Percentiles rank a stretch among this genome's conserved stretches.
Evolutionary conservation across 2,113 vertebrate genomes (phyloP).

Genomic region (Neopipo cinnamomea): DNA sequence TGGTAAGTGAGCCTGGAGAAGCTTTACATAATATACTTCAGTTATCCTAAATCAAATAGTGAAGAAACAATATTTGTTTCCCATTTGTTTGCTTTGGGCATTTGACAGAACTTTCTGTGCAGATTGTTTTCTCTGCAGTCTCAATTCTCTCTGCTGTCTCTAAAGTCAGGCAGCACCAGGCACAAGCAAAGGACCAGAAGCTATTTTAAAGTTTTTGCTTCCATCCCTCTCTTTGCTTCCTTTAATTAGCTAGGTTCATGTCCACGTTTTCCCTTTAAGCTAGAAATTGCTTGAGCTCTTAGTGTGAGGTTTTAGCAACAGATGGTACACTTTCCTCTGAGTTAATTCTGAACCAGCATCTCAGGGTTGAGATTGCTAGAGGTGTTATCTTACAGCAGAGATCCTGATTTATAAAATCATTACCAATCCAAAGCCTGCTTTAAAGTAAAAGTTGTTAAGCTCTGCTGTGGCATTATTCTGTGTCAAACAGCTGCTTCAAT

Average conservation of each 20-base stretch:
- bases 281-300: slow-evolving; percentile 18
- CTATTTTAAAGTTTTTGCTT: slow-evolving; percentile 34
- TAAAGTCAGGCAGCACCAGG: neutral
- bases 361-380: slow-evolving; percentile 26
- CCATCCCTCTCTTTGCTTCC: neutral
- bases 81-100: neutral
- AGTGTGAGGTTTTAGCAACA: slow-evolving; percentile 42
- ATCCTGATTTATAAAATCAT: slow-evolving; percentile 29
- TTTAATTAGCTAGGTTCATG: slow-evolving; percentile 34
- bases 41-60: neutral
- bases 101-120: neutral
- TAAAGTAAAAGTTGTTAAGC: neutral
- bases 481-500: slow-evolving; percentile 17
- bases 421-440: slow-evolving; percentile 8
- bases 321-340: slow-evolving; percentile 41
- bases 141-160: neutral
- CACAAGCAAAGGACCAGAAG: neutral
- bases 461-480: neutral
- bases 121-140: neutral
- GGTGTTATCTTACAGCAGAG: slow-evolving; percentile 41
- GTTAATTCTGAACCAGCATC: slow-evolving; percentile 39
- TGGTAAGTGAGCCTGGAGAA: neutral
- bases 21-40: neutral
- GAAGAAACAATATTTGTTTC: neutral
- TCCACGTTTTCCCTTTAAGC: neutral